These are phyloP conservation scores for Halcyon badia DNA, from an alignment of 2,797 vertebrate species.

Conservation along the genomic window DNA sequence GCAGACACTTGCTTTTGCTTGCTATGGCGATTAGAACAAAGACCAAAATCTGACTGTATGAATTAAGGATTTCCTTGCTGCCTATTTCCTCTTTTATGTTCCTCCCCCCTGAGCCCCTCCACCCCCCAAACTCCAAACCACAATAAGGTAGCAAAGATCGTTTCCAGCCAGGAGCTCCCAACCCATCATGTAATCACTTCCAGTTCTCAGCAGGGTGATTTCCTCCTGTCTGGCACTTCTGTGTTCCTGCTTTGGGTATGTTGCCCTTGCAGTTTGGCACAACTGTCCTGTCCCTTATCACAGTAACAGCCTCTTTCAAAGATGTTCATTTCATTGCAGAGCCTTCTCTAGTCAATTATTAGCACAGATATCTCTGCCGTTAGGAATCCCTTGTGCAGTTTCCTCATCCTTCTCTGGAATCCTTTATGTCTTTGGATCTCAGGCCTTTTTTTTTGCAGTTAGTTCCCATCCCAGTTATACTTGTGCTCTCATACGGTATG, in stretches of 20 bases:
- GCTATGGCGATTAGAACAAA: neutral
- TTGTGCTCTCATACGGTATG: neutral
- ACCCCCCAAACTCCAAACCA: neutral
- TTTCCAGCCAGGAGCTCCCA: neutral
- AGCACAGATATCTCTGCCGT: neutral
- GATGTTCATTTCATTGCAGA: neutral
- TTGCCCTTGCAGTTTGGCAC: neutral
- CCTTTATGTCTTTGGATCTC: neutral
- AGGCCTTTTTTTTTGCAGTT: neutral
- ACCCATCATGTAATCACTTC: neutral
- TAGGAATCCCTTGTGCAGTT: neutral
- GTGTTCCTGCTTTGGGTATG: neutral
- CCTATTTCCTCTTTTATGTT: neutral
- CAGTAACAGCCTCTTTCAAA: neutral
- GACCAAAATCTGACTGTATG: neutral
- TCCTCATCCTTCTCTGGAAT: neutral
- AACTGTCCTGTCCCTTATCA: neutral
- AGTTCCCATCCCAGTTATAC: neutral
- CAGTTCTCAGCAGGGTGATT: neutral
- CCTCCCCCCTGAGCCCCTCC: accelerated
- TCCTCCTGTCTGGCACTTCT: neutral
- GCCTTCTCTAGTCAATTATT: neutral
- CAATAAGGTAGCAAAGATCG: neutral
- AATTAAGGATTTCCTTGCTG: neutral
- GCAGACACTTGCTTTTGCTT: neutral